A percentile compares a stretch with the other conserved stretches of the same genome.
These are phyloP conservation scores for Sphenodon punctatus DNA, from an alignment of 2,797 vertebrate genomes.

Conservation along the genomic window DNA sequence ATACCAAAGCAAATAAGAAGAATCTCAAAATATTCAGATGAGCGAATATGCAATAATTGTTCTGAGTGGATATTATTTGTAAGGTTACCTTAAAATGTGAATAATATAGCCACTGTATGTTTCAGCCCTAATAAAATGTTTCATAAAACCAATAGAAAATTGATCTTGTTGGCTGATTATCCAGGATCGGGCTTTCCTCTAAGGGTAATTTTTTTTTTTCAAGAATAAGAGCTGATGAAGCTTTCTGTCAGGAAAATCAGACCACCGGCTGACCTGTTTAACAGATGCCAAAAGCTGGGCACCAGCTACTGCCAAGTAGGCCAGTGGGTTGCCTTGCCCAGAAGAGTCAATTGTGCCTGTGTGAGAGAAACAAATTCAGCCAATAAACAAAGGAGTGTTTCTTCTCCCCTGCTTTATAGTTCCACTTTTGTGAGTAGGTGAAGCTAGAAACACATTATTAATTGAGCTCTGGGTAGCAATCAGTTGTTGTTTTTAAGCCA, in stretches of 20 bases:
- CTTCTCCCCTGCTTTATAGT: slow-evolving; percentile 46
- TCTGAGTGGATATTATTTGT: too few relatives aligned
- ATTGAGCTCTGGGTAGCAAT: slow-evolving; percentile 46
- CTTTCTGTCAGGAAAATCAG: slow-evolving; percentile 37
- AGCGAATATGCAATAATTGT: too few relatives aligned
- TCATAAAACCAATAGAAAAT: not conserved
- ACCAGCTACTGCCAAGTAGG: slow-evolving; percentile 63
- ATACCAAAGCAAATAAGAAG: too few relatives aligned
- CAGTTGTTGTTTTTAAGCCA: slow-evolving; percentile 12
- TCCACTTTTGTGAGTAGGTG: slow-evolving; percentile 27
- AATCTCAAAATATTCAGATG: too few relatives aligned
- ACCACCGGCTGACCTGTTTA: slow-evolving; percentile 54
- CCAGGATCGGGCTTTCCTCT: not conserved
- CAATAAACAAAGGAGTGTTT: slow-evolving; percentile 53
- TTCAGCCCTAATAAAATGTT: not conserved
- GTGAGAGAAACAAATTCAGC: slow-evolving; percentile 38
- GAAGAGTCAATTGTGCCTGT: slow-evolving; percentile 42
- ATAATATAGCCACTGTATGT: too few relatives aligned
- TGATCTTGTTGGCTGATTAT: not conserved
- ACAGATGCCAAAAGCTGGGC: slow-evolving; percentile 34
- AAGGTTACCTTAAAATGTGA: too few relatives aligned
- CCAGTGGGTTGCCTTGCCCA: slow-evolving; percentile 65
- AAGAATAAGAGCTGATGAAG: slow-evolving; percentile 32
- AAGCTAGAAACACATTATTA: slow-evolving; percentile 52
- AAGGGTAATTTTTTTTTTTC: too few relatives aligned